These are phyloP conservation scores for Adineta ricciae DNA, from an alignment of 2,888 invertebrate genomes.

Conservation along the genomic window DNA sequence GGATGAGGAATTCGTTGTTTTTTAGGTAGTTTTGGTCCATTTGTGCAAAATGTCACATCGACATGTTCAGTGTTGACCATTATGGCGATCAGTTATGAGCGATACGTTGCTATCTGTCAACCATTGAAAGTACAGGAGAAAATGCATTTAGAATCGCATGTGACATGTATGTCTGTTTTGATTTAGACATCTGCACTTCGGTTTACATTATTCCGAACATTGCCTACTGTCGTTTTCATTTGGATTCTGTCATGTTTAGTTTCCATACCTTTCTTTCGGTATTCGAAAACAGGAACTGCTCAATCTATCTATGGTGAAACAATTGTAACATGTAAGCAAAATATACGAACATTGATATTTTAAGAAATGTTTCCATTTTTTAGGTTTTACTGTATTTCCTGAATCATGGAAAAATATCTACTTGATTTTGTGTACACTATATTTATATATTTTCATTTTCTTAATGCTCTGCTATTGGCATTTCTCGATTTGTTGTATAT, in stretches of 20 bases:
- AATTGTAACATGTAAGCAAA: neutral
- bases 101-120: constrained; percentile 10
- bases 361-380: neutral
- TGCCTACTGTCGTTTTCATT: neutral
- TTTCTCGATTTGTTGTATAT: neutral
- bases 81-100: neutral
- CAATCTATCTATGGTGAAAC: neutral
- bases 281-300: neutral
- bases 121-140: neutral
- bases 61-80: constrained; percentile 17
- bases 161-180: neutral
- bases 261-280: neutral
- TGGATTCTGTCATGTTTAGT: neutral
- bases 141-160: too few relatives aligned
- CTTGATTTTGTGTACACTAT: neutral
- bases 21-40: neutral
- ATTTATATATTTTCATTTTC: neutral
- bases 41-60: neutral
- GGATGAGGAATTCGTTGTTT: neutral
- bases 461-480: constrained; percentile 10
- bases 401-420: neutral
- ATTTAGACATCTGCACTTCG: neutral
- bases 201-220: neutral
- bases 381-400: neutral
- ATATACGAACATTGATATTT: neutral